Evolutionary conservation across 2,797 vertebrate genomes (phyloP).

Genomic region (Setipinna tenuifilis): DNA sequence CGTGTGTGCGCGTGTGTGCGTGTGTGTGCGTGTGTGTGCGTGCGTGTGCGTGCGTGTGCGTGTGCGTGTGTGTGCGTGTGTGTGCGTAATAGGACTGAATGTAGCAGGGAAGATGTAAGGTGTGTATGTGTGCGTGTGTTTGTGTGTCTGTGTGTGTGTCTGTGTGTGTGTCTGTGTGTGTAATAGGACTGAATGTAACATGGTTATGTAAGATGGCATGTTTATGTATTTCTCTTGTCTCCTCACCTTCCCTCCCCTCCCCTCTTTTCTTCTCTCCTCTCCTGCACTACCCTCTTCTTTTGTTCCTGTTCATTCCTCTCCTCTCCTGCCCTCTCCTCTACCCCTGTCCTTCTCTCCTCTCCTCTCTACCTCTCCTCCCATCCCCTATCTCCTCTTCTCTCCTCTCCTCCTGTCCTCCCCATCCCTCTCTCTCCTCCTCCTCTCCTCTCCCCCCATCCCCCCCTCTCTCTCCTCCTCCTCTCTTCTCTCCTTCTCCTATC

Average conservation of each 20-base stretch:
- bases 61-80: background rate
- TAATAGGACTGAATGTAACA: too few species aligned
- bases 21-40: background rate
- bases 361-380: background rate
- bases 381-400: background rate
- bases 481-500: background rate
- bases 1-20: background rate
- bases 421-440: too few species aligned
- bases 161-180: background rate
- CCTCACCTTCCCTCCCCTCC: background rate
- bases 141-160: too few species aligned
- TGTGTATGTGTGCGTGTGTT: too few species aligned
- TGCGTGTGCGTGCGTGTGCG: background rate
- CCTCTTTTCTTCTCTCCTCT: background rate
- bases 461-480: background rate
- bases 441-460: background rate
- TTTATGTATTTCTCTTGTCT: too few species aligned
- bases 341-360: constrained; percentile 32
- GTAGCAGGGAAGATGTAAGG: too few species aligned
- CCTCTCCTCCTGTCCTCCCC: background rate
- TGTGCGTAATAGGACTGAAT: background rate
- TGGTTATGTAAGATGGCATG: background rate
- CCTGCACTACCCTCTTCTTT: background rate
- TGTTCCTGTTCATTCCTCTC: background rate
- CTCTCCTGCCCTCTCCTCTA: background rate